A percentile compares a stretch with the other conserved stretches of the same genome.
phyloP scores from a whole-genome alignment of 2,113 vertebrate genomes.

The Baryphthengus martii region DNA sequence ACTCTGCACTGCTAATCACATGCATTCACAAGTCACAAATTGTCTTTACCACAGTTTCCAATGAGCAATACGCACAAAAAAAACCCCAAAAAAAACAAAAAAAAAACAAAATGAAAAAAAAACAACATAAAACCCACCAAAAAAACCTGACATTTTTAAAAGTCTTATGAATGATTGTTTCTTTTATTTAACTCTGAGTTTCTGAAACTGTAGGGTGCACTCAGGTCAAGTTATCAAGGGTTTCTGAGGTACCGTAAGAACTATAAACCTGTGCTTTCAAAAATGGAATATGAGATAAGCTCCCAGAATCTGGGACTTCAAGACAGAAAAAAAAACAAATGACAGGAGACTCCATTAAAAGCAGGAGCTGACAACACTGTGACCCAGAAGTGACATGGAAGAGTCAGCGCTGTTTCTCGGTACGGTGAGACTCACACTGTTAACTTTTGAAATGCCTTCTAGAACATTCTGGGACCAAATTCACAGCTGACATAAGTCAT shows the following conservation, averaged over 20 bases:
- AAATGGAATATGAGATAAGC: background rate
- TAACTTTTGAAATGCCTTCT: background rate
- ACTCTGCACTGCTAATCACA: background rate
- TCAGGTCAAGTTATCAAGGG: background rate
- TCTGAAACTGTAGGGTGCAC: background rate
- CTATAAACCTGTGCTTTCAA: background rate
- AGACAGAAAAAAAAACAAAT: background rate
- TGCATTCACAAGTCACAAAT: background rate
- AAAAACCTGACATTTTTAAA: background rate
- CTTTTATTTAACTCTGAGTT: background rate
- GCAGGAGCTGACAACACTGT: background rate
- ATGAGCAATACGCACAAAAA: background rate
- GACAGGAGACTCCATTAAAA: constrained; percentile 22
- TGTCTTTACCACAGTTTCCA: background rate
- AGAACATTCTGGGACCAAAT: background rate
- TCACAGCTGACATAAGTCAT: background rate
- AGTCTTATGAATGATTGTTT: background rate
- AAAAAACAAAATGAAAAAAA: too few species aligned
- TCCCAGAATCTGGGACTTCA: background rate
- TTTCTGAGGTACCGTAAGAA: background rate
- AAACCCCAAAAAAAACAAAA: background rate
- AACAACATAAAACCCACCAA: too few species aligned
- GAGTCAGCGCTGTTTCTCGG: background rate
- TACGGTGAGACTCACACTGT: background rate
- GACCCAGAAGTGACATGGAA: constrained; percentile 17